Evolutionary conservation across 1,140 invertebrate genomes (phyloP).

Genomic region (Diabrotica undecimpunctata): DNA sequence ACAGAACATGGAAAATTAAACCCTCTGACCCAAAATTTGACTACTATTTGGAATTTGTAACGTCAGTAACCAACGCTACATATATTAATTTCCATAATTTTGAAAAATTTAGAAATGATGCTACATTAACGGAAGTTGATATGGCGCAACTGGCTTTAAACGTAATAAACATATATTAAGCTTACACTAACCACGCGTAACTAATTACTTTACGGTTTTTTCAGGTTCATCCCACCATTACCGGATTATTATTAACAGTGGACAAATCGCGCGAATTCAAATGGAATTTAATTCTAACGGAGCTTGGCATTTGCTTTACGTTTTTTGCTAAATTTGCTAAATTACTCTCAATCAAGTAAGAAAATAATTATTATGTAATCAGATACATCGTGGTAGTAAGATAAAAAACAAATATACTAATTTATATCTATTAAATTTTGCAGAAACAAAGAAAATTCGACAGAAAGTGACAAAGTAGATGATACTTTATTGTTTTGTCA

Average conservation of each 20-base stretch:
- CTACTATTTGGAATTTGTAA: slow-evolving; percentile 52
- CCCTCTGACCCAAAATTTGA: slow-evolving; percentile 41
- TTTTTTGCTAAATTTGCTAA: slow-evolving; percentile 50
- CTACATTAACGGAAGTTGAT: slow-evolving; percentile 48
- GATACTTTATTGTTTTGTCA: slow-evolving; percentile 48
- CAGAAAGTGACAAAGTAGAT: not conserved
- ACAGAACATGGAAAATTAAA: slow-evolving; percentile 39
- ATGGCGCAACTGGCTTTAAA: slow-evolving; percentile 47
- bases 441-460: slow-evolving; percentile 1
- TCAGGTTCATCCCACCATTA: slow-evolving; percentile 41
- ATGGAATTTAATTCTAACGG: slow-evolving; percentile 54
- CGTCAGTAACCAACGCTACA: slow-evolving; percentile 50
- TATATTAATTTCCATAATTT: slow-evolving; percentile 49
- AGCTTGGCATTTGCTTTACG: slow-evolving; percentile 54
- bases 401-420: too few relatives aligned
- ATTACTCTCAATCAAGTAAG: slow-evolving; percentile 38
- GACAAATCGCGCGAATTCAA: slow-evolving; percentile 36
- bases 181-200: too few relatives aligned
- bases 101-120: slow-evolving; percentile 48
- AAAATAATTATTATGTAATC: not conserved
- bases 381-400: too few relatives aligned
- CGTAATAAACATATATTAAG: slow-evolving; percentile 39
- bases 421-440: not conserved
- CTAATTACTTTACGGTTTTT: not conserved
- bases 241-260: slow-evolving; percentile 39